Conservation (phyloP, 2,797 vertebrate species). For the Corythornis leucogaster region DNA sequence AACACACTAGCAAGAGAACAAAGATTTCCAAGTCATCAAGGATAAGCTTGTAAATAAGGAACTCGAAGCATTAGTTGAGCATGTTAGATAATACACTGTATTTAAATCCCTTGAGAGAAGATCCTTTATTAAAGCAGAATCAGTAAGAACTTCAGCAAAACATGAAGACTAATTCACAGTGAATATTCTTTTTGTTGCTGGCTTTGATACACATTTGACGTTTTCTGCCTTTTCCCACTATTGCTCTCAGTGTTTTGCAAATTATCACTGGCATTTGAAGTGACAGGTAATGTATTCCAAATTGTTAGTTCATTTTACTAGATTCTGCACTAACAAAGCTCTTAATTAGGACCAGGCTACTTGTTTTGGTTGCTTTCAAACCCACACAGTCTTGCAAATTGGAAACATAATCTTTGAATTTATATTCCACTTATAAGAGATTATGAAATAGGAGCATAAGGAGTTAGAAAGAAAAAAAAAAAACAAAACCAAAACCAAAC, state of each 20-base stretch:
- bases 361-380: conserved; percentile 43
- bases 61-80: conserved; percentile 1
- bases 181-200: conserved; percentile 51
- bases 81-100: conserved; percentile 54
- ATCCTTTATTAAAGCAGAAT: conserved; percentile 53
- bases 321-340: conserved; percentile 40
- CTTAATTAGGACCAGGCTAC: conserved; percentile 31
- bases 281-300: conserved; percentile 42
- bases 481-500: not conserved
- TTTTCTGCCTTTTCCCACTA: conserved; percentile 40
- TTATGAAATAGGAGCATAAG: not conserved
- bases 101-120: conserved; percentile 41
- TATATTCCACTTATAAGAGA: not conserved
- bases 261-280: conserved; percentile 46
- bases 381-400: conserved; percentile 21
- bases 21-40: not conserved
- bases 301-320: conserved; percentile 35
- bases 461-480: not conserved
- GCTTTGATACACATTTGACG: conserved; percentile 23
- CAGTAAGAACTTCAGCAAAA: conserved; percentile 35
- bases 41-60: conserved; percentile 16
- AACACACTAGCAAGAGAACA: not conserved
- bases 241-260: conserved; percentile 41
- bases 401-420: conserved; percentile 18
- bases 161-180: conserved; percentile 32